These are phyloP conservation scores for Polydrusus tereticollis DNA, from an alignment of 2,888 invertebrate species.

Conservation along the genomic window DNA sequence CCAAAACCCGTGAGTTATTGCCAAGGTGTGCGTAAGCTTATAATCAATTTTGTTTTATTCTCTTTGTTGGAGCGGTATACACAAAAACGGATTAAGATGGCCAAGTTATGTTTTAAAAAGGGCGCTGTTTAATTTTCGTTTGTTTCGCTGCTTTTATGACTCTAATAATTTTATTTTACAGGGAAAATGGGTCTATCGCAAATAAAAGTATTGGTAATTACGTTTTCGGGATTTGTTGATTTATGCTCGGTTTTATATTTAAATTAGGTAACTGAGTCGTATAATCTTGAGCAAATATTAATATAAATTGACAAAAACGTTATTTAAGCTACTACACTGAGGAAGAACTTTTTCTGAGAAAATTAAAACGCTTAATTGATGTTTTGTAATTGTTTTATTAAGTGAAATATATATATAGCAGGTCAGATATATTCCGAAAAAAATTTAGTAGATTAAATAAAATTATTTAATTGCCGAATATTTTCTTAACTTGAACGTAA, in stretches of 20 bases:
- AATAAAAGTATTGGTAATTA: slow-evolving; percentile 28
- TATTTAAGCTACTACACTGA: too few relatives aligned
- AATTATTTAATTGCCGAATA: too few relatives aligned
- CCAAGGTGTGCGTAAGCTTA: slow-evolving; percentile 51
- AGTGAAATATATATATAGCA: too few relatives aligned
- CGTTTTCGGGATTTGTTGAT: slow-evolving; percentile 22
- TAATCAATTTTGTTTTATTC: slow-evolving; percentile 51
- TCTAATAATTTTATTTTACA: slow-evolving; percentile 23
- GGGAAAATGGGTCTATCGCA: slow-evolving; percentile 1
- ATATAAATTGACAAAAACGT: too few relatives aligned
- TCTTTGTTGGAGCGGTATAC: slow-evolving; percentile 10
- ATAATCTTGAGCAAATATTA: background rate
- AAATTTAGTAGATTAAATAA: too few relatives aligned
- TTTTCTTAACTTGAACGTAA: too few relatives aligned
- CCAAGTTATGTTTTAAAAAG: slow-evolving; percentile 12
- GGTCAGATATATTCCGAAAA: too few relatives aligned
- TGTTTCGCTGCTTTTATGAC: slow-evolving; percentile 30
- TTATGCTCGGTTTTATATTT: slow-evolving; percentile 18
- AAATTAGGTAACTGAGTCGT: background rate
- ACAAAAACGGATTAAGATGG: slow-evolving; percentile 23
- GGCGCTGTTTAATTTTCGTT: slow-evolving; percentile 25
- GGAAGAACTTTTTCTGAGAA: too few relatives aligned
- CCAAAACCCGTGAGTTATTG: slow-evolving; percentile 51
- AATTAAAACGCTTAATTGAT: too few relatives aligned
- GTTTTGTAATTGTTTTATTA: too few relatives aligned